Evolutionary conservation across 92 coral and sea anemone species (phyloP).

Genomic region (Muricea muricata): DNA sequence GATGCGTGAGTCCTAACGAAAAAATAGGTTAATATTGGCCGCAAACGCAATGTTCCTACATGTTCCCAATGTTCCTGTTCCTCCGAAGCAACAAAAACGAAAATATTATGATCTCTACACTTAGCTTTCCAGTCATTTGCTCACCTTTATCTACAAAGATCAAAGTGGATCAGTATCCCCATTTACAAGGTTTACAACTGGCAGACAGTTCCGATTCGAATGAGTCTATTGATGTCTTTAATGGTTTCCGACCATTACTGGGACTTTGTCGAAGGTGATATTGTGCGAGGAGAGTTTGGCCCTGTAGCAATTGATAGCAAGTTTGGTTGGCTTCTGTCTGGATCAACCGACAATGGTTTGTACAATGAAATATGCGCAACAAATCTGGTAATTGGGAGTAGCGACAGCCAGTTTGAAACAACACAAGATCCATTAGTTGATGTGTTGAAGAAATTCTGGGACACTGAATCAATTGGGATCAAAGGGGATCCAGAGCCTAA

Average conservation of each 20-base stretch:
- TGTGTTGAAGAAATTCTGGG: constrained; percentile 5
- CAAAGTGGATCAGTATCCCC: constrained; percentile 49
- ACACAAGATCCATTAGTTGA: background rate
- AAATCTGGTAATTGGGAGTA: background rate
- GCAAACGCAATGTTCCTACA: too few species aligned
- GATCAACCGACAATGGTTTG: constrained; percentile 47
- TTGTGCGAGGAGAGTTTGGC: constrained; percentile 59
- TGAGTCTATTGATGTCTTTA: constrained; percentile 57
- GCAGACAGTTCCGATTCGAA: constrained; percentile 56
- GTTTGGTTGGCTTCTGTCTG: constrained; percentile 73
- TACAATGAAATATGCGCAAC: background rate
- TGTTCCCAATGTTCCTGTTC: too few species aligned
- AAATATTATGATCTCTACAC: constrained; percentile 39
- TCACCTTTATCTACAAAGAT: constrained; percentile 51
- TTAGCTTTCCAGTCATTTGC: constrained; percentile 65
- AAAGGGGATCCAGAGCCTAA: constrained; percentile 38
- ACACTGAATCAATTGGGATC: constrained; percentile 23
- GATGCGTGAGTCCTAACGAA: too few species aligned
- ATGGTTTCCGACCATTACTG: constrained; percentile 74
- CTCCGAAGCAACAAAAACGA: constrained; percentile 45
- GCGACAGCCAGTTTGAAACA: constrained; percentile 15
- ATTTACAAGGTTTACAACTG: constrained; percentile 51
- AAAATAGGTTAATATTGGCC: too few species aligned
- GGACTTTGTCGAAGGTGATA: constrained; percentile 61
- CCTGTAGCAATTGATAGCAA: constrained; percentile 67